Evolutionary conservation across 1,140 invertebrate species (phyloP), one percentile per base, ranked within the genome.

Genomic region (Hylyphantes graminicola): DNA sequence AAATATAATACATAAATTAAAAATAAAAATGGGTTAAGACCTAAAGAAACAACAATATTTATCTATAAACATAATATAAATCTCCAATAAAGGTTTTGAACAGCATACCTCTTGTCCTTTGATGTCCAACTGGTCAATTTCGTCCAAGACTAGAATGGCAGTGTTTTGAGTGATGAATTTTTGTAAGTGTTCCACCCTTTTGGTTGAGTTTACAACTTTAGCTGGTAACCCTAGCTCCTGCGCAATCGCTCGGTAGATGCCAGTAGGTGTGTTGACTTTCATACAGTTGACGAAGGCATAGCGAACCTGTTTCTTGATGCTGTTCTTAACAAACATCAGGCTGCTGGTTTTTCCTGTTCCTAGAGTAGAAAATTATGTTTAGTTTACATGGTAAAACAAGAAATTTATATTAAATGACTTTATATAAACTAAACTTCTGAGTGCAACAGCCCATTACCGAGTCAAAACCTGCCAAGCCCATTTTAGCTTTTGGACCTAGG

Each of bases 321-420:
- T 89, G 10, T 93, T 89, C 70, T 97, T 89, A 19, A 97, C 92
- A 68, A 94, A 91, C 7, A 93, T 93, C 17, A 98, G 90, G 86
- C 94, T 94, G 1, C 96, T 96, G 0, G 97, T 98, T 92, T 98
- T 98, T 2, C 98, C 98, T 17, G 97, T 99, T 13, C 98, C 98
- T 35, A 5, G 35, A 35, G 35, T 35, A 2, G 35, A 35, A 35
- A 35, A 35, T 35, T 35, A 5, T 5, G 5, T 35, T 35, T 35
- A 35, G 35, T 35, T 35, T 35, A 2, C 35, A 35, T 35, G 35
- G 35, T 35, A 35, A 35, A 35, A 35, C 35, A 35, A 35, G 35
- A 35, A 35, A 35, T 35, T 35, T 35, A 35, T 35, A 35, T 35
- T 2, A 35, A 35, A 35, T 1, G 35, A 5, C 35, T n/a, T n/a